A percentile compares a stretch with the other conserved stretches of the same genome.
These are phyloP conservation scores for Dinocampus coccinellae DNA, from an alignment of 2,888 invertebrate genomes.

Conservation along the genomic window DNA sequence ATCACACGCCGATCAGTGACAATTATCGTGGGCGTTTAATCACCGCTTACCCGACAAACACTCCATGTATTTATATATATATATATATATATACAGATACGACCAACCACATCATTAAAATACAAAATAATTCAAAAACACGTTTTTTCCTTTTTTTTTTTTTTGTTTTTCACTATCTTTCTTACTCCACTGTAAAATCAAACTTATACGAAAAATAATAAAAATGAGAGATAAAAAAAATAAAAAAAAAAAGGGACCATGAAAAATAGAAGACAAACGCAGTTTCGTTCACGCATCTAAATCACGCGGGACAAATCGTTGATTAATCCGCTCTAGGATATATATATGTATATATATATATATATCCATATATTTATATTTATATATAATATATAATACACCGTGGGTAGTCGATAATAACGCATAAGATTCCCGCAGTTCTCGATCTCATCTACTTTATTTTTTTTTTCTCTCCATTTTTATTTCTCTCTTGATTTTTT, in stretches of 20 bases:
- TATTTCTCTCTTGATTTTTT: too few relatives aligned
- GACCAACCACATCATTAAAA: too few relatives aligned
- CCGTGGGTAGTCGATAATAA: slow-evolving; percentile 45
- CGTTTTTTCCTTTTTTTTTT: too few relatives aligned
- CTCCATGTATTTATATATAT: too few relatives aligned
- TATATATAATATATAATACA: slow-evolving; percentile 9
- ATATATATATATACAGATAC: too few relatives aligned
- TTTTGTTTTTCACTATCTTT: too few relatives aligned
- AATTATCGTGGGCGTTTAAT: slow-evolving; percentile 28
- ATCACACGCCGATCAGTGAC: slow-evolving; percentile 3
- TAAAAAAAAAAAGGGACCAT: too few relatives aligned
- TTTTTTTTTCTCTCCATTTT: slow-evolving; percentile 2
- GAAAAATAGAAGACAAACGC: neutral
- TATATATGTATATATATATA: neutral
- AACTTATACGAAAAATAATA: too few relatives aligned
- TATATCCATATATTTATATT: too few relatives aligned
- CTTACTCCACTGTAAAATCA: too few relatives aligned
- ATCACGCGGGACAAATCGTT: slow-evolving; percentile 52
- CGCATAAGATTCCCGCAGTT: slow-evolving; percentile 40
- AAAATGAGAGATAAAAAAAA: too few relatives aligned
- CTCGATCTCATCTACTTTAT: slow-evolving; percentile 33
- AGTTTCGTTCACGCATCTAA: slow-evolving; percentile 38
- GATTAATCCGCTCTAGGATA: slow-evolving; percentile 49
- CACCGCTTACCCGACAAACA: neutral
- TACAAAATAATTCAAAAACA: too few relatives aligned